Conservation (phyloP, 64 coral and sea anemone species). For the Acropora yongei region DNA sequence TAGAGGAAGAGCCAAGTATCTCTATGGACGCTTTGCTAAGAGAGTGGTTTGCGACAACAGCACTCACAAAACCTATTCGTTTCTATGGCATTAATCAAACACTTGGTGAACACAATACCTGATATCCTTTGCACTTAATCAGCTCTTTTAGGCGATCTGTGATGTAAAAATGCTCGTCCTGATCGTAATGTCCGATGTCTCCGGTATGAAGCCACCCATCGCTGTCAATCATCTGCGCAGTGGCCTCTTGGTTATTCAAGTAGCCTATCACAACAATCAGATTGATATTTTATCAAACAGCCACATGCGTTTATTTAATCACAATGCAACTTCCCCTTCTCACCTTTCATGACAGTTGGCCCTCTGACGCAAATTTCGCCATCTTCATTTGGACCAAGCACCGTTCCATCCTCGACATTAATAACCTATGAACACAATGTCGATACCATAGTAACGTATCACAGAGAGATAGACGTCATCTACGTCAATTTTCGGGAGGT, state of each 20-base stretch:
- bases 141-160: constrained; percentile 89
- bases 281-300: too few relatives aligned
- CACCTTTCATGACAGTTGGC: constrained; percentile 92
- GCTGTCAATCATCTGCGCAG: constrained; percentile 52
- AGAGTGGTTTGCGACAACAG: too few relatives aligned
- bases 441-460: too few relatives aligned
- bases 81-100: too few relatives aligned
- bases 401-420: constrained; percentile 62
- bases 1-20: too few relatives aligned
- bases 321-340: not conserved
- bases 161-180: constrained; percentile 81
- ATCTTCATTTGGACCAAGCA: constrained; percentile 69
- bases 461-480: too few relatives aligned
- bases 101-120: constrained; percentile 29
- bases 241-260: constrained; percentile 86
- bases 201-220: constrained; percentile 87
- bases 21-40: too few relatives aligned
- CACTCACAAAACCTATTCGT: too few relatives aligned
- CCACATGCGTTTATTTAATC: too few relatives aligned
- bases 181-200: constrained; percentile 89
- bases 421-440: constrained; percentile 48
- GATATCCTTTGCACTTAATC: constrained; percentile 91
- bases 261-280: constrained; percentile 51
- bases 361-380: constrained; percentile 94
- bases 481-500: too few relatives aligned